Base-by-base conservation (phyloP, 1,140 invertebrate genomes). In the Branchinecta lynchi region DNA sequence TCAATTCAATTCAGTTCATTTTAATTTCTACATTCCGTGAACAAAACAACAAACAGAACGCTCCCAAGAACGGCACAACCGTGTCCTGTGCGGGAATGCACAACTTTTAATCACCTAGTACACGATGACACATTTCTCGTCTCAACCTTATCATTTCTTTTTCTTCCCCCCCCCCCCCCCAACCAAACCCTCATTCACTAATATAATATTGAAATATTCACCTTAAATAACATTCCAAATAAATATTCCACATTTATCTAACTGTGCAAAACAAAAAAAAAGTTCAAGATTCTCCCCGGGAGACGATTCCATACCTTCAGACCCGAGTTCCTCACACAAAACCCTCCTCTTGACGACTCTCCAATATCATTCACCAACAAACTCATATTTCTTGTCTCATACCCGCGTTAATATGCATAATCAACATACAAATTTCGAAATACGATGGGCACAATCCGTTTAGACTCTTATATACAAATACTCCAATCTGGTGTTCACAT, bases 401-500 rank as follows among this genome's bases (percentile, higher is more conserved):
- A 51, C 46, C n/a, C 46, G n/a, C n/a, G 46, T 9, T 9, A 51
- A 51, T 51, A n/a, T 9, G 46, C 46, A 51, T 51, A n/a, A 51
- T 51, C 46, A 51, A 51, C 9, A 51, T 51, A n/a, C 9, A 51
- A 51, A 51, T 51, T 51, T 51, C 46, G 9, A 51, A 51, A 51
- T 51, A 51, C n/a, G 46, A 51, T 9, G 46, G 46, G 46, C 46
- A 51, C 46, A 51, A n/a, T n/a, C n/a, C 9, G n/a, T 51, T 51
- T 51, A 51, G n/a, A 51, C 46, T 51, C 46, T 51, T 51, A 51
- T 51, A 51, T 9, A 51, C 46, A 51, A 51, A 51, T 51, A 51
- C 46, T 9, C 46, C 46, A 51, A 51, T 51, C 46, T 51, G 9
- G 46, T 51, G 46, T 51, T 51, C 46, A 51, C 46, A 51, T 51